These are phyloP conservation scores for Gavialis gangeticus DNA, from an alignment of 2,113 vertebrate species.

Conservation along the genomic window DNA sequence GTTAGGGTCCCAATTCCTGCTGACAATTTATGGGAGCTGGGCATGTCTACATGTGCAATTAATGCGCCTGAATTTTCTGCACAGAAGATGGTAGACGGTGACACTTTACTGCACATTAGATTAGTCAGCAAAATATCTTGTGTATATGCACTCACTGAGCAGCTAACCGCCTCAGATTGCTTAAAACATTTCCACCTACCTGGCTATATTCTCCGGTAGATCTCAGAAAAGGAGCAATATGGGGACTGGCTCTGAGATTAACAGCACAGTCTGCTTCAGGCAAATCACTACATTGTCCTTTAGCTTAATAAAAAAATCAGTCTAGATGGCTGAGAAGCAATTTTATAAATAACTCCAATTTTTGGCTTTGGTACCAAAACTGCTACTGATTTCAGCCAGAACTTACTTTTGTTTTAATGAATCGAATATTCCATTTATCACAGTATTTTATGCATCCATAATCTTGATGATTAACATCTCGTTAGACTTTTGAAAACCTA, in stretches of 20 bases:
- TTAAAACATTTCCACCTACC: neutral
- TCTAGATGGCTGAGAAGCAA: neutral
- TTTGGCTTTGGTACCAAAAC: neutral
- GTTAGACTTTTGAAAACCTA: constrained; percentile 7
- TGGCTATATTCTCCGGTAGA: neutral
- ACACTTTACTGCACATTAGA: too few species aligned
- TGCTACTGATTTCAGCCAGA: neutral
- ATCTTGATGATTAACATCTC: constrained; percentile 8
- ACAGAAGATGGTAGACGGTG: too few species aligned
- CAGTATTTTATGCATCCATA: neutral
- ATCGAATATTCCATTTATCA: neutral
- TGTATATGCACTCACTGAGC: too few species aligned
- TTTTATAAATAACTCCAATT: neutral
- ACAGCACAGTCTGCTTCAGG: neutral
- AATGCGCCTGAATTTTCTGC: too few species aligned
- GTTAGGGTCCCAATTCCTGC: neutral
- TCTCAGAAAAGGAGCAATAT: neutral
- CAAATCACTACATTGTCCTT: neutral
- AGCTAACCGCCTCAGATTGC: neutral
- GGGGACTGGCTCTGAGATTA: neutral
- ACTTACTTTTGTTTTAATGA: neutral
- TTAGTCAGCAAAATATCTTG: too few species aligned
- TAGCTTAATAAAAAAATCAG: neutral
- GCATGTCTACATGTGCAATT: neutral
- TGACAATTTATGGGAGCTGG: neutral